These are phyloP conservation scores for Autographa gamma DNA, from an alignment of 2,888 invertebrate species.

Conservation along the genomic window DNA sequence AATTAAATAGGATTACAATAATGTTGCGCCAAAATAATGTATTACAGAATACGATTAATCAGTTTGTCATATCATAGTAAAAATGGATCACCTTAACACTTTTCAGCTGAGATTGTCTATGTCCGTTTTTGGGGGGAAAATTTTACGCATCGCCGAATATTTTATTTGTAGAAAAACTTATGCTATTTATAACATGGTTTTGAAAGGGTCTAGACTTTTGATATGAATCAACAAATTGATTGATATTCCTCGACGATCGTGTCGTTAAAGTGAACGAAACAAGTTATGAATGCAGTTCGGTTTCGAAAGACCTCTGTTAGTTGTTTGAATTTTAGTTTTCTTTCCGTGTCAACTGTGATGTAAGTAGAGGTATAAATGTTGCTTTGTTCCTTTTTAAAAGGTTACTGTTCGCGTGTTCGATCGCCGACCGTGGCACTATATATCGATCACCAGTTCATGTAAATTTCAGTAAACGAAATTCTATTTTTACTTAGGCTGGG, in stretches of 20 bases:
- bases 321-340: slow-evolving; percentile 3
- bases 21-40: too few relatives aligned
- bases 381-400: not conserved
- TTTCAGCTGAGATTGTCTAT: too few relatives aligned
- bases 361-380: not conserved
- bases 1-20: too few relatives aligned
- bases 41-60: too few relatives aligned
- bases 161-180: too few relatives aligned
- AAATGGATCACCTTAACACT: too few relatives aligned
- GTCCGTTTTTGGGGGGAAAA: too few relatives aligned
- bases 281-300: not conserved
- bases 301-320: not conserved
- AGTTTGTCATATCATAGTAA: too few relatives aligned
- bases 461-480: not conserved
- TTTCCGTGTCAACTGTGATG: not conserved
- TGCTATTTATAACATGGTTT: not conserved
- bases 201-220: not conserved
- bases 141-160: too few relatives aligned
- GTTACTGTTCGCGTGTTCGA: slow-evolving; percentile 1
- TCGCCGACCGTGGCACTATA: not conserved
- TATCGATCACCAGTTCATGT: not conserved
- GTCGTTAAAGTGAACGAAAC: not conserved
- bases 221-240: not conserved
- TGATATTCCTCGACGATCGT: too few relatives aligned
- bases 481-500: not conserved